Conservation (phyloP, 2,888 invertebrate genomes). For the Chelonus formosanus region DNA sequence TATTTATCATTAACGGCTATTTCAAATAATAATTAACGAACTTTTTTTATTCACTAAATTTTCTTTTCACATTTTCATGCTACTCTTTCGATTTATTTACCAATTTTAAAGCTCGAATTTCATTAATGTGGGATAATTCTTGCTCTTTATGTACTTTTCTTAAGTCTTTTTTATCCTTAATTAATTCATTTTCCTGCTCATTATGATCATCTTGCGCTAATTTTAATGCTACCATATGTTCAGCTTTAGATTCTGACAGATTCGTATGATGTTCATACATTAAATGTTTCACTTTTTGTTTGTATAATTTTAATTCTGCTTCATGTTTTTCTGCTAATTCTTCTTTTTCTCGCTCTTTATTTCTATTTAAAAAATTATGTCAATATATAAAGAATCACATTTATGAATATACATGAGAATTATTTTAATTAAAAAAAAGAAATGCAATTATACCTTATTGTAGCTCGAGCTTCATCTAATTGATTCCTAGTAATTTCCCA, state of each 20-base stretch:
- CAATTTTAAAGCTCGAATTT: constrained; percentile 76
- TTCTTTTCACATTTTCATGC: not conserved
- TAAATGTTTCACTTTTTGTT: constrained; percentile 92
- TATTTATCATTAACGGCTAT: constrained; percentile 63
- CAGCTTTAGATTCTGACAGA: constrained; percentile 84
- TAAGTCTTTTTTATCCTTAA: constrained; percentile 77
- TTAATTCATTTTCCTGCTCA: constrained; percentile 78
- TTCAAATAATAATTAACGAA: not conserved
- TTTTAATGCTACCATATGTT: constrained; percentile 83
- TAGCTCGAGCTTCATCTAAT: constrained; percentile 83
- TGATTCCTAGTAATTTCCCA: constrained; percentile 96
- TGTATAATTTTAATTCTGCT: constrained; percentile 85
- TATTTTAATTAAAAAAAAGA: not conserved
- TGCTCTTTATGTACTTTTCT: constrained; percentile 76
- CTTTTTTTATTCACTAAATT: constrained; percentile 1
- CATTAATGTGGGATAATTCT: constrained; percentile 76
- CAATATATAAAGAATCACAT: not conserved
- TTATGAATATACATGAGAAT: too few relatives aligned
- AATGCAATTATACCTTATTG: constrained; percentile 66
- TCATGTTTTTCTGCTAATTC: constrained; percentile 88
- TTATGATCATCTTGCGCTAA: constrained; percentile 84
- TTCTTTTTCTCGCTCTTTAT: constrained; percentile 88
- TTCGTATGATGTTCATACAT: constrained; percentile 91
- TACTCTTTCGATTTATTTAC: constrained; percentile 57
- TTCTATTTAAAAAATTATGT: constrained; percentile 61